Evolutionary conservation across 1,140 invertebrate species (phyloP).

Genomic region (Calosoma granatense): DNA sequence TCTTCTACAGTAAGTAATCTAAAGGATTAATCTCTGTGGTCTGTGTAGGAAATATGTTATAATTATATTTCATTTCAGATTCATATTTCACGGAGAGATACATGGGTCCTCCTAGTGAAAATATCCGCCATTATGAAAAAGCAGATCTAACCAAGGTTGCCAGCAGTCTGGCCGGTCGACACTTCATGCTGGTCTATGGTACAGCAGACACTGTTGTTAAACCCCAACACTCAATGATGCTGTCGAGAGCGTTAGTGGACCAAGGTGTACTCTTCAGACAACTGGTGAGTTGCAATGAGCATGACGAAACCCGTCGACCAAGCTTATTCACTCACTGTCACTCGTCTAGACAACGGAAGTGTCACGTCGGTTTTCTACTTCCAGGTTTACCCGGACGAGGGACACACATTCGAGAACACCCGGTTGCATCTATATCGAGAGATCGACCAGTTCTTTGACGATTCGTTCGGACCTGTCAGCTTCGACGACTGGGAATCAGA

Average conservation of each 20-base stretch:
- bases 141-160: slow-evolving; percentile 61
- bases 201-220: slow-evolving; percentile 74
- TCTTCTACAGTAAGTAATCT: slow-evolving; percentile 61
- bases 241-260: slow-evolving; percentile 64
- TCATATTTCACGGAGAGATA: slow-evolving; percentile 78
- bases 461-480: slow-evolving; percentile 60
- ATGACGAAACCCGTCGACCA: not conserved
- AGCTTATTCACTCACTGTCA: not conserved
- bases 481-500: slow-evolving; percentile 46
- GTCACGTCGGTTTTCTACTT: slow-evolving; percentile 17
- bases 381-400: slow-evolving; percentile 77
- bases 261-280: slow-evolving; percentile 66
- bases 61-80: slow-evolving; percentile 40
- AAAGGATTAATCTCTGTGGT: not conserved
- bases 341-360: not conserved
- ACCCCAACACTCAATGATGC: slow-evolving; percentile 70
- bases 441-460: slow-evolving; percentile 76
- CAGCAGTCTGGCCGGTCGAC: slow-evolving; percentile 48
- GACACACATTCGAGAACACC: slow-evolving; percentile 54
- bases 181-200: slow-evolving; percentile 62
- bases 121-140: slow-evolving; percentile 58
- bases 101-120: slow-evolving; percentile 55
- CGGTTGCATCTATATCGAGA: slow-evolving; percentile 65
- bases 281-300: slow-evolving; percentile 46
- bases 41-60: not conserved